Base-by-base conservation (phyloP, 2,113 vertebrate species). In the Spea multiplicata region DNA sequence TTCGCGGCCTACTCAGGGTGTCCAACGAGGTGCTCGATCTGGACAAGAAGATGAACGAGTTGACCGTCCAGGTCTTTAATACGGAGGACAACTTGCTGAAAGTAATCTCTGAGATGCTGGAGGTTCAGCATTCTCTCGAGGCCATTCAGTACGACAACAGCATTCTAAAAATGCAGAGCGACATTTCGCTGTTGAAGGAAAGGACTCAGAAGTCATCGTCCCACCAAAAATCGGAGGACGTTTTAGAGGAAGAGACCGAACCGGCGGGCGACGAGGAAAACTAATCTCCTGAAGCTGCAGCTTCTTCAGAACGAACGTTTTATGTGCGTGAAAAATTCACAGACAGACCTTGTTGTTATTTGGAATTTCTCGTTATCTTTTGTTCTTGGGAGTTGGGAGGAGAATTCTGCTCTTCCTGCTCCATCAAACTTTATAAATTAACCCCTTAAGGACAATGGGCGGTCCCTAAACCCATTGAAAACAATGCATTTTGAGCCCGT, bases 31-130 rank as follows among this genome's bases (percentile, higher is more conserved):
- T 97, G 77, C 87, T 89, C 3, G 85, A 80, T 8, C 84, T 88
- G 7, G 94, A 96, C 84, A 93, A 88, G 50, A 93, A 94, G 73
- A 85, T 95, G 65, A 88, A 94, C 73, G 93, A 94, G 46, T 85
- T 97, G 81, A 91, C 91, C 0, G 14, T 90, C 4, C 93, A 95
- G 89, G 90, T 98, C 52, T 85, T 90, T 0, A 84, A 90, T 48
- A 85, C 93, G 2, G 96, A 99, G 87, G 93, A 94, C 71, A 91
- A 87, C 76, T 91, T 96, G 93, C 47, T 94, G 72, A 97, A 92
- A 86, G 89, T 90, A 0, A 77, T 92, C 1, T 91, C 88, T 44
- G 92, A 94, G 82, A 94, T 94, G 49, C 78, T 89, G 3, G 86
- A 82, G 0, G 85, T 96, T 81, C 87, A 91, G 44, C 93, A 91